Evolutionary conservation across 2,797 vertebrate species (phyloP), one percentile per base, ranked within the genome.

Genomic region (Coccyzus lansbergi): DNA sequence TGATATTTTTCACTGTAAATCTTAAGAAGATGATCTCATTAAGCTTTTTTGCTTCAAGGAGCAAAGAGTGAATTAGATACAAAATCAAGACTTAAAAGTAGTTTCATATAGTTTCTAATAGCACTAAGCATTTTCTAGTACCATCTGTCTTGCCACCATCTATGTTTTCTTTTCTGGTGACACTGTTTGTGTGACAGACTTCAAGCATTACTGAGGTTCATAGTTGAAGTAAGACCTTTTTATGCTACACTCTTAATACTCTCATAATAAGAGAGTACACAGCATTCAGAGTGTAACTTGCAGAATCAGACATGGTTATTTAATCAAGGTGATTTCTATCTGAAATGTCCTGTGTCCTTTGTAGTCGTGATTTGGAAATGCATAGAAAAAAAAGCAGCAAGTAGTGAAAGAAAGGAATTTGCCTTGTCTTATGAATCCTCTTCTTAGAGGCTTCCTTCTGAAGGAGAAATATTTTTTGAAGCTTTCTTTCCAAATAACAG

Each of bases 91-190:
- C 67, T 94, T 86, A 59, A 52, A 67, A 79, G 15, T 26, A 58
- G 21, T 49, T 91, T 75, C 12, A 0, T 68, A 10, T 40, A 6
- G 17, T 63, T 89, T 89, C 15, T 91, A 26, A 83, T 70, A 87
- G 72, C 42, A 63, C 36, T 52, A 86, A 71, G 56, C 91, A 56
- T 87, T 95, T 70, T 88, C 53, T 44, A 79, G 42, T 90, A 87
- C 60, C 65, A 85, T 83, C 60, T 96, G 78, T 89, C 58, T 93
- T 55, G 79, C 83, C 78, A 91, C 64, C 63, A 38, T 91, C 59
- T 91, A 82, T 88, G 10, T 4, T 60, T 34, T 91, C 40, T 88
- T 34, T 83, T 91, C 62, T 95, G 91, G 77, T 97, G 82, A 80
- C 36, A 40, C 74, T 96, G 84, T 93, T 95, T 68, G 91, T 87